Base-by-base conservation (phyloP, 2,888 invertebrate species). In the Timema cristinae region DNA sequence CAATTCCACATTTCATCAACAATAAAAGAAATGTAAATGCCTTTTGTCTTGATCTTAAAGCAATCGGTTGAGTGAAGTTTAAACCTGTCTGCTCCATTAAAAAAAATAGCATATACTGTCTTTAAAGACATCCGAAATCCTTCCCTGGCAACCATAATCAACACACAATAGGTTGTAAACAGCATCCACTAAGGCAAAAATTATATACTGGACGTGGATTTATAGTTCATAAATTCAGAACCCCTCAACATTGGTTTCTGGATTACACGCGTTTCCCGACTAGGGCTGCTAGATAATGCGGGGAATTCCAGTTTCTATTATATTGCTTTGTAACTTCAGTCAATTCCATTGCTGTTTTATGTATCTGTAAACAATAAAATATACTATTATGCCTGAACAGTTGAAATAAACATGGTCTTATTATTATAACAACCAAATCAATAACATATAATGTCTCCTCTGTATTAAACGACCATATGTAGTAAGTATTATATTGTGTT, bases 371-470 rank as follows among this genome's bases (percentile, higher is more conserved):
- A 54, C n/a, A 54, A n/a, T 54, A n/a, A 4, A n/a, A n/a, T n/a
- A 13, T 4, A 54, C n/a, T 54, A 54, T 54, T 54, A 54, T 54
- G 54, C 54, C 54, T 54, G 54, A 54, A 54, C 54, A 1, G 4
- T 54, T 54, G 54, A 54, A 54, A 54, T 54, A 54, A 54, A 54
- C 54, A 54, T 54, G 4, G 11, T 54, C 54, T 54, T 54, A 54
- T 54, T 54, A 54, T 10, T 61, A 61, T 47, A 15, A 16, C 47
- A 59, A 59, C 15, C 7, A 6, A 32, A 32, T 32, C n/a, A n/a
- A n/a, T n/a, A n/a, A n/a, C n/a, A n/a, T n/a, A n/a, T n/a, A n/a
- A n/a, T n/a, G n/a, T n/a, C n/a, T n/a, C 32, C 32, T 32, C 32
- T 32, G 1, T 32, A 32, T 32, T 32, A 32, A 2, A 32, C 1